These are phyloP conservation scores for Nomia melanderi DNA, from an alignment of 1,140 invertebrate species.

Conservation along the genomic window DNA sequence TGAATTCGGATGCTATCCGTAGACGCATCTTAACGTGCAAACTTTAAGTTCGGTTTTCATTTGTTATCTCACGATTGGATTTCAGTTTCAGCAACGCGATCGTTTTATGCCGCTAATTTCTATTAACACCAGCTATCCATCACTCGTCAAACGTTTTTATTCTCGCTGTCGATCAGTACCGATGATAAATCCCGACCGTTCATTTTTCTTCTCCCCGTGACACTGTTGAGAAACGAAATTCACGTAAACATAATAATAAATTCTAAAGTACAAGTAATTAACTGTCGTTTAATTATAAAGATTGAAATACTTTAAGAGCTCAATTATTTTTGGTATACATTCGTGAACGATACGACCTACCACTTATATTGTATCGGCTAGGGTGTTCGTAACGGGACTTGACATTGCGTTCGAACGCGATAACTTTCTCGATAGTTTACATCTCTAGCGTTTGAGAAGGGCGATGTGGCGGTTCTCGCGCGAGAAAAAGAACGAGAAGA, in stretches of 20 bases:
- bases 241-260: neutral
- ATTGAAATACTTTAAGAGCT: neutral
- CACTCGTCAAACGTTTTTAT: constrained; percentile 6
- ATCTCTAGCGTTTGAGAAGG: constrained; percentile 26
- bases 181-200: neutral
- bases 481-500: too few relatives aligned
- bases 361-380: neutral
- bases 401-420: neutral
- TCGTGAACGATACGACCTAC: neutral
- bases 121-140: neutral
- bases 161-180: neutral
- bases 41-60: constrained; percentile 16
- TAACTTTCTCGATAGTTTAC: constrained; percentile 45
- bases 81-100: constrained; percentile 16
- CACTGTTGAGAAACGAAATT: neutral
- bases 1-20: neutral
- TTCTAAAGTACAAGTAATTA: constrained; percentile 11
- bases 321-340: constrained; percentile 1
- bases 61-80: neutral
- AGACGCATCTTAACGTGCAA: constrained; percentile 6
- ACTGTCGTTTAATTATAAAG: neutral
- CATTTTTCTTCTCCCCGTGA: neutral
- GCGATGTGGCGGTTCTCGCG: neutral
- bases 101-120: constrained; percentile 22
- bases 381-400: neutral